phyloP scores from a whole-genome alignment of 2,113 vertebrate genomes.

The Amblyornis subalaris region DNA sequence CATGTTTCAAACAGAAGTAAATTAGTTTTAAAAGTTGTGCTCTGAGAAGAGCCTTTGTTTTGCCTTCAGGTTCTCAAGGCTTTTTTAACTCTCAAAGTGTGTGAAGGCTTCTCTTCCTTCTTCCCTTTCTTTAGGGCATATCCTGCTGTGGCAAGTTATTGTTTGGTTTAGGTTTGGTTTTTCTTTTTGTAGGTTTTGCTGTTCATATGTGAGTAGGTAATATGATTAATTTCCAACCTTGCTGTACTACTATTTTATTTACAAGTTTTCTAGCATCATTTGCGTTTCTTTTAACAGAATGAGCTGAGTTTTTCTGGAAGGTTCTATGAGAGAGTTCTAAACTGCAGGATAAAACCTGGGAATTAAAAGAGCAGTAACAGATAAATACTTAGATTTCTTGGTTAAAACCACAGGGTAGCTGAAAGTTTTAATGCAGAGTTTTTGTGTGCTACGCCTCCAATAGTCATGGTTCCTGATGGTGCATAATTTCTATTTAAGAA shows the following conservation, averaged over 20 bases:
- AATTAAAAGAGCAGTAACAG: not conserved
- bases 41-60: not conserved
- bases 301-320: not conserved
- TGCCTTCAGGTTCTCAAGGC: not conserved
- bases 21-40: not conserved
- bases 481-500: not conserved
- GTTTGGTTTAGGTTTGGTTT: not conserved
- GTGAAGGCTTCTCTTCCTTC: not conserved
- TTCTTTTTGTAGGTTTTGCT: not conserved
- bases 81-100: not conserved
- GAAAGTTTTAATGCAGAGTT: not conserved
- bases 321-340: not conserved
- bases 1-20: not conserved
- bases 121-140: fast-evolving
- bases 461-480: not conserved
- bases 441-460: not conserved
- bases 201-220: not conserved
- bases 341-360: not conserved
- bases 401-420: not conserved
- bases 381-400: not conserved
- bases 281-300: not conserved
- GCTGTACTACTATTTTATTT: not conserved
- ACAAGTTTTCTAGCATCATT: not conserved
- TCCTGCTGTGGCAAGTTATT: not conserved
- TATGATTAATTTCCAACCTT: not conserved